phyloP scores from a whole-genome alignment of 2,797 vertebrate species.

The Onychomys arenicola region DNA sequence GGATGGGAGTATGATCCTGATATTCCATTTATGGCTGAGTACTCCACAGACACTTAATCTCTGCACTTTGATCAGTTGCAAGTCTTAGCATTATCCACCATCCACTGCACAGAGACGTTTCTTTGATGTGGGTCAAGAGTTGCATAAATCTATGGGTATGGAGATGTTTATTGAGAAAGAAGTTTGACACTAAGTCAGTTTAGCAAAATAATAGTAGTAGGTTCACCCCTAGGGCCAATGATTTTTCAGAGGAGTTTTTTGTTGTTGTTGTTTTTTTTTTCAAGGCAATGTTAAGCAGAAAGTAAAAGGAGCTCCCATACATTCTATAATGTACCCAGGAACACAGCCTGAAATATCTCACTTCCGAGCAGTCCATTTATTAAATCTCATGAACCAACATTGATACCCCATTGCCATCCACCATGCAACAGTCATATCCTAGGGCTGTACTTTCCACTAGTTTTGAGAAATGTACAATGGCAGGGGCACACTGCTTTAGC shows the following conservation, averaged over 20 bases:
- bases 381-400: neutral
- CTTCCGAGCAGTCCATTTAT: neutral
- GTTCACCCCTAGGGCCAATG: neutral
- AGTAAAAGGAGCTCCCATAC: neutral
- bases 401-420: neutral
- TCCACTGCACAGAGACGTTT: neutral
- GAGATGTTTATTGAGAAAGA: neutral
- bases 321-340: too few species aligned
- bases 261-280: neutral
- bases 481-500: accelerated
- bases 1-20: neutral
- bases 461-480: neutral
- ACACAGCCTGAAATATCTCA: neutral
- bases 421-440: neutral
- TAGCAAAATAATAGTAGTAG: neutral
- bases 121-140: neutral
- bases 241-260: neutral
- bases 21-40: neutral
- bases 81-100: neutral
- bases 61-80: neutral
- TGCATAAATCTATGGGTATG: neutral
- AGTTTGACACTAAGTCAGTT: neutral
- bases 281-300: neutral
- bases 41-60: neutral
- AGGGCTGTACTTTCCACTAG: neutral